Evolutionary conservation across 2,888 invertebrate genomes (phyloP), one percentile per base, ranked within the genome.

Genomic region (Cephus runcator): DNA sequence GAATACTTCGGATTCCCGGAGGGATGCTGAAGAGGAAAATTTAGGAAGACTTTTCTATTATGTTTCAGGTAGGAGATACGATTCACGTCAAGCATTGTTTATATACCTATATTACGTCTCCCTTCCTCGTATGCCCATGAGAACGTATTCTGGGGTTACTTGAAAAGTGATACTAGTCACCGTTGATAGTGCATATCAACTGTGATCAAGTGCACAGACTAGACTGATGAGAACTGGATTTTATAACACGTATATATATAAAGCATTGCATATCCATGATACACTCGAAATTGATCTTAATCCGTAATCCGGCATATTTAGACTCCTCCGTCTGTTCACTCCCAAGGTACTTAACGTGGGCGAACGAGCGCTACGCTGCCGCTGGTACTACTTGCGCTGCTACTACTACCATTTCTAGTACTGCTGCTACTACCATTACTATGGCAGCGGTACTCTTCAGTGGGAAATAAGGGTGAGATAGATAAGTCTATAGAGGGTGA

Each of bases 201-300:
- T 34, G 34, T 34, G 34, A 34, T 34, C 34, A 23, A 56, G 56
- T 9, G 56, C 56, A 56, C 9, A 23, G 9, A 56, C 56, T 23
- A 56, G 56, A 56, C 56, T 56, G 56, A 56, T 56, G 23, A 23
- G 9, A 56, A 56, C 23, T 56, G 23, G 56, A 56, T 9, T 56
- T 23, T 56, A 15, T 36, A 36, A 36, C 12, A 4, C 12, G 56
- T 56, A 6, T 40, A 40, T 40, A 35, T 23, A 73, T 76, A 74
- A 74, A 69, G 74, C 73, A 87, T 84, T 88, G 87, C 85, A 88
- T 89, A 89, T 88, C 87, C 88, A 85, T 86, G 86, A 87, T 88
- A 87, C 85, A 87, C 88, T 88, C 85, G 89, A 87, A 90, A 90
- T 90, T 90, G 90, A 90, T 90, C 89, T 87, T 90, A 90, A 90